Conservation (phyloP, 2,113 vertebrate species). For the Pycnonotus jocosus region DNA sequence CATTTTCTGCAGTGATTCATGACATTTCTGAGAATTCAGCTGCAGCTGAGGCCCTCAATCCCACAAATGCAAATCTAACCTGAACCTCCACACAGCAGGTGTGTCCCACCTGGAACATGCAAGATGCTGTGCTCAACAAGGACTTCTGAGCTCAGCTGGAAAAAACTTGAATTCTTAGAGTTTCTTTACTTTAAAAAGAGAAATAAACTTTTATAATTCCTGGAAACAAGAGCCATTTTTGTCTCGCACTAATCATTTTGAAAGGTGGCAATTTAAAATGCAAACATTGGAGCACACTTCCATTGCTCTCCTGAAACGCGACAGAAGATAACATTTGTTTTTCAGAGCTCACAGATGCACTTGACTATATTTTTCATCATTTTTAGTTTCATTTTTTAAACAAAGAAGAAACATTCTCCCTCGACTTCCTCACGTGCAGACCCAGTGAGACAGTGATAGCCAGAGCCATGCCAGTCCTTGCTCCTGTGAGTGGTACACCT, state of each 20-base stretch:
- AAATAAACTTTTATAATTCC: background rate
- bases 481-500: background rate
- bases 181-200: background rate
- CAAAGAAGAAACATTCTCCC: background rate
- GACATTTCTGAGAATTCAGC: background rate
- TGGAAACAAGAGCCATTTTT: slow-evolving; percentile 1
- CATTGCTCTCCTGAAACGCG: background rate
- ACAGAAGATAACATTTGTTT: background rate
- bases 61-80: background rate
- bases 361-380: background rate
- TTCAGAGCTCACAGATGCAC: background rate
- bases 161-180: background rate
- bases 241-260: background rate
- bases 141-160: background rate
- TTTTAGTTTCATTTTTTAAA: background rate
- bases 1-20: background rate
- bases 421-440: background rate
- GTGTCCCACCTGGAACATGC: background rate
- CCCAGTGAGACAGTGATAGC: background rate
- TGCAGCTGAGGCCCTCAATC: background rate
- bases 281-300: background rate
- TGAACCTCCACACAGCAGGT: background rate
- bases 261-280: background rate
- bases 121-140: background rate
- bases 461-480: background rate